Conservation (phyloP, 2,113 vertebrate species). For the Centropus bengalensis region DNA sequence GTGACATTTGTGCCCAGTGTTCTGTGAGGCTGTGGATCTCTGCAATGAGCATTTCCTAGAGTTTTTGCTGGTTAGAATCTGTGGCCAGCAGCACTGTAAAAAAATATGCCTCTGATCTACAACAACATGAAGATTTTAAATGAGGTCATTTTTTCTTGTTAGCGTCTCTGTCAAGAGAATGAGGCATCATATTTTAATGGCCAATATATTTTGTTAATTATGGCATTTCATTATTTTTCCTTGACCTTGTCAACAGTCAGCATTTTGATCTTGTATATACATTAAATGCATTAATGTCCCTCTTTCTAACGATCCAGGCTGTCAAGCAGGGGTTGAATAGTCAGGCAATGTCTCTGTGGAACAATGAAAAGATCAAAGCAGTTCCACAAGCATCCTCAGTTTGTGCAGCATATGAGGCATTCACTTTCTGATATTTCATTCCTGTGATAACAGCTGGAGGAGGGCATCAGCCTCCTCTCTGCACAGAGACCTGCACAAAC, state of each 20-base stretch:
- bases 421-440: background rate
- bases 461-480: background rate
- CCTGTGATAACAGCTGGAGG: background rate
- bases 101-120: background rate
- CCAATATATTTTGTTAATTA: conserved; percentile 66
- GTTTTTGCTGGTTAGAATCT: background rate
- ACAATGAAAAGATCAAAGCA: conserved; percentile 43
- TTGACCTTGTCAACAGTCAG: conserved; percentile 55
- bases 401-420: background rate
- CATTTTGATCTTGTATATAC: background rate
- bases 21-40: background rate
- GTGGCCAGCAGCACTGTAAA: background rate
- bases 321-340: background rate
- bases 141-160: conserved; percentile 63
- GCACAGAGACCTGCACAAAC: background rate
- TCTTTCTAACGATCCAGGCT: background rate
- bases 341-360: background rate
- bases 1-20: background rate
- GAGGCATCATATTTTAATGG: conserved; percentile 46
- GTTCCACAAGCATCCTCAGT: background rate
- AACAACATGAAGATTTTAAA: conserved; percentile 36
- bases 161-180: conserved; percentile 36
- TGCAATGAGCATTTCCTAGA: background rate
- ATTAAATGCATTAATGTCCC: conserved; percentile 31
- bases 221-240: conserved; percentile 53